A percentile compares a stretch with the other conserved stretches of the same genome.
These are phyloP conservation scores for Schizothorax lantsangensis DNA, from an alignment of 2,797 vertebrate genomes.

Conservation along the genomic window DNA sequence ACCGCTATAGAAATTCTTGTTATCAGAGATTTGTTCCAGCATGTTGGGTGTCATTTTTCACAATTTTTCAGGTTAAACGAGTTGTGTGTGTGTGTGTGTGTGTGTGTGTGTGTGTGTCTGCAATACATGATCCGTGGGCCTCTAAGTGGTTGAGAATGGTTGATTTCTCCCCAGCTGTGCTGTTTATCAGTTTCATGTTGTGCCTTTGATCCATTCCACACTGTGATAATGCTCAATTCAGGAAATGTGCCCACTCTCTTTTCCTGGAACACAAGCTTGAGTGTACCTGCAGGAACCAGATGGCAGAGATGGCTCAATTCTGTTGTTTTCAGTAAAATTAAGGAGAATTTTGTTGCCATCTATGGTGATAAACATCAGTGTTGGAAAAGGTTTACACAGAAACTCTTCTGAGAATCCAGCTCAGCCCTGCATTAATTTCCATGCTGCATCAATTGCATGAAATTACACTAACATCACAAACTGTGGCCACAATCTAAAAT, in stretches of 20 bases:
- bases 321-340: background rate
- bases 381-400: background rate
- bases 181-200: conserved; percentile 31
- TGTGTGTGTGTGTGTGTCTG: background rate
- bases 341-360: background rate
- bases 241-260: conserved; percentile 31
- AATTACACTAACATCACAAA: background rate
- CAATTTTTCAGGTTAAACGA: background rate
- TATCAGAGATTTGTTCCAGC: background rate
- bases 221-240: conserved; percentile 32
- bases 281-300: conserved; percentile 20
- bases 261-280: conserved; percentile 36
- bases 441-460: background rate
- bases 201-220: conserved; percentile 36
- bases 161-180: conserved; percentile 34
- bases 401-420: background rate
- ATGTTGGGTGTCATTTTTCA: conserved; percentile 11
- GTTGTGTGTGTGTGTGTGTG: conserved; percentile 11
- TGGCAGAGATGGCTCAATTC: background rate
- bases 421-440: background rate
- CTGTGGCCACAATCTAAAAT: background rate
- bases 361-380: background rate
- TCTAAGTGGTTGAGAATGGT: conserved; percentile 21
- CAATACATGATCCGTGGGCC: background rate
- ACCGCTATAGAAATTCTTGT: background rate